Conservation (phyloP, 1,140 invertebrate genomes). For the Pristionchus pacificus region DNA sequence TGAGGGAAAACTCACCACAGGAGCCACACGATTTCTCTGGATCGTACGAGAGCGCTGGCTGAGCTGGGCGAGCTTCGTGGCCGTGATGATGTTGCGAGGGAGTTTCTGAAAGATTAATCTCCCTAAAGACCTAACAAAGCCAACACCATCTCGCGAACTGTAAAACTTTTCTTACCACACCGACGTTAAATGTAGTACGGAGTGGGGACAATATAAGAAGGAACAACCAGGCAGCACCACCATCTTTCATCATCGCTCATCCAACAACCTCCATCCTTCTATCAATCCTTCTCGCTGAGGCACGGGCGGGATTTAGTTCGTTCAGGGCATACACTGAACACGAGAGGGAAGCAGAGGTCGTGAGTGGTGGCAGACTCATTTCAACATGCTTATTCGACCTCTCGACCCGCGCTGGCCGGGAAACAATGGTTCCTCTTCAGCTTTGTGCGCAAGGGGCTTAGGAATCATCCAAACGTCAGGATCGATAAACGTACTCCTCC, state of each 20-base stretch:
- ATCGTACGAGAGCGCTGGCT: not conserved
- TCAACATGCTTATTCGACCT: not conserved
- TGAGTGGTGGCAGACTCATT: too few species aligned
- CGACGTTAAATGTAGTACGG: not conserved
- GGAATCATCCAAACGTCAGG: not conserved
- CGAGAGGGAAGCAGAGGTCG: not conserved
- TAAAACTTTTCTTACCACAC: not conserved
- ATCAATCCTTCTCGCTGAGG: too few species aligned
- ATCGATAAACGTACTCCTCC: not conserved
- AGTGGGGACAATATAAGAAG: not conserved
- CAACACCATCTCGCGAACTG: too few species aligned
- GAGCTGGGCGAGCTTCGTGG: not conserved
- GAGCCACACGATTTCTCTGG: too few species aligned
- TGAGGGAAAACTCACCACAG: too few species aligned
- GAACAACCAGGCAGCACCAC: too few species aligned
- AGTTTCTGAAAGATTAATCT: not conserved
- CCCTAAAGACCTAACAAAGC: too few species aligned
- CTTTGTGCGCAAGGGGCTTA: too few species aligned
- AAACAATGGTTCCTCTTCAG: not conserved
- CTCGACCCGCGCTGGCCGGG: not conserved
- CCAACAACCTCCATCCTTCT: too few species aligned
- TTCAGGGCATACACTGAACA: not conserved
- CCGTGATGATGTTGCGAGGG: not conserved
- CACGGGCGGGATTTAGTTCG: not conserved
- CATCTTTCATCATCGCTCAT: too few species aligned